Base-by-base conservation (phyloP, 2,113 vertebrate species). In the Thamnaconus septentrionalis region DNA sequence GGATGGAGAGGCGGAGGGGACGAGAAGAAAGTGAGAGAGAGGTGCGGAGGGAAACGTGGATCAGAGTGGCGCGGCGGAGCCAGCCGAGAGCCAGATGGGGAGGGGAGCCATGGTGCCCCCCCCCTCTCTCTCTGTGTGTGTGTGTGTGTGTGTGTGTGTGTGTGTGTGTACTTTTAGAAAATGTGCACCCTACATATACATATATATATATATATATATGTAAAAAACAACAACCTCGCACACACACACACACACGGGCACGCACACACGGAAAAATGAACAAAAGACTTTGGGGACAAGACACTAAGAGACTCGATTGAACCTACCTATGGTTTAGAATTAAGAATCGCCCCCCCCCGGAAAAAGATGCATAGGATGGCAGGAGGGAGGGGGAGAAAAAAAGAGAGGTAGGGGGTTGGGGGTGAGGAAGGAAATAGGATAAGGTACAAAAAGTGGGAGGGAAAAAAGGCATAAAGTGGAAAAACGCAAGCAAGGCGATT, bases 311-410 rank as follows among this genome's bases (percentile, higher is more conserved):
- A 88, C 85, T 86, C 77, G 18, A 86, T 51, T 65, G 74, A 80
- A 90, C 91, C 89, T 92, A 92, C 91, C 92, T 93, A 91, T 82
- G 76, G 65, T 82, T 31, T 73, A 89, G 83, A 87, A 80, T 85
- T 85, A 88, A 87, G 86, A 84, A 76, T 78, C 83, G 61, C 75
- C 18, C 18, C 18, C 18, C 18, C 18, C 88, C 90, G 72, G 81
- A 89, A 56, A 87, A 82, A 76, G 90, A 87, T 78, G 83, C 83
- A 89, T 77, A 80, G 81, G 82, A 79, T 81, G 81, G 73, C 42
- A 52, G 82, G 82, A 85, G 82, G 76, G 81, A 71, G 41, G 52
- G 82, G 82, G 84, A 81, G 76, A 80, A 78, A 86, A 85, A 86
- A 87, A 42, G 52, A 40, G 60, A 80, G 78, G 69, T 69, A 60